Base-by-base conservation (phyloP, 2,797 vertebrate genomes). In the Pelobates cultripes region DNA sequence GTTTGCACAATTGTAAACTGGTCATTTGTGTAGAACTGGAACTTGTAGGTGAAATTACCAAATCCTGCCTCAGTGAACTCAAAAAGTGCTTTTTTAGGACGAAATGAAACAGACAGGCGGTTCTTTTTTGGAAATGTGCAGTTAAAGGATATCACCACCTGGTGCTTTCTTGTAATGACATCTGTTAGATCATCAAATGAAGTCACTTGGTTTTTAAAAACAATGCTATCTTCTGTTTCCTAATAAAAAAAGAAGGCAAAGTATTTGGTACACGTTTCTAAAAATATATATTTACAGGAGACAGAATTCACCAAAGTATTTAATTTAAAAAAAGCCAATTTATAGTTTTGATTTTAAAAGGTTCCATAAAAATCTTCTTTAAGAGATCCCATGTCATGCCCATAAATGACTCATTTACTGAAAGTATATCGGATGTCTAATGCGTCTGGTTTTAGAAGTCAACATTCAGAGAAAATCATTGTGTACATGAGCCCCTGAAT, bases 1-100 rank as follows among this genome's bases (percentile, higher is more conserved):
- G 44, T 86, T 1, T 90, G 87, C 63, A 86, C 69, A 0, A 86
- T 73, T 75, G 79, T 86, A 83, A 84, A 93, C 28, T 51, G 70
- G 28, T 64, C 41, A 43, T 64, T 44, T 2, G 71, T 53, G 12
- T 64, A 80, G 55, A 80, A 80, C 42, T 73, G 55, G 61, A 80
- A 80, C 43, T 47, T 55, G 70, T 80, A 80, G 70, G n/a, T 73
- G 17, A 80, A 80, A 12, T 63, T 73, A 7, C 70, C 78, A 80
- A 73, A 80, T 4, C 69, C 69, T 6, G 70, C 55, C 44, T 73
- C 70, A 4, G 57, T 64, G 60, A 80, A 80, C 60, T 64, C 57
- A 17, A 64, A 73, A 41, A 45, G 12, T 1, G 53, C 42, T 53
- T 73, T 80, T n/a, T 73, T 55, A 10, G 70, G 41, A 0, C 15